Percentiles rank a stretch among this genome's conserved stretches.
Conservation (phyloP, 1,140 invertebrate genomes). For the Cyclina sinensis region DNA sequence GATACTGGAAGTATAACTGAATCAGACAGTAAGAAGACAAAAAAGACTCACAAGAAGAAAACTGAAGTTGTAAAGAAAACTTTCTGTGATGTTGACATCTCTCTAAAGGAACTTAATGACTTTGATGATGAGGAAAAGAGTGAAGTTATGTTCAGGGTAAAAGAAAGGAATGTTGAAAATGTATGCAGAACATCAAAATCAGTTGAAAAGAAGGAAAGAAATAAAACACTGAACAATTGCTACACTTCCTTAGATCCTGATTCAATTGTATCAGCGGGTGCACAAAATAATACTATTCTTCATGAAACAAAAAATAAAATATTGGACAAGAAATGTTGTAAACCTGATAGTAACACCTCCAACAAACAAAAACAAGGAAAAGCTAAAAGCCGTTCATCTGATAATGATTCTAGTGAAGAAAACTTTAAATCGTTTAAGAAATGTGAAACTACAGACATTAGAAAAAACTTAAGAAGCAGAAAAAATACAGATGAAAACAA, state of each 20-base stretch:
- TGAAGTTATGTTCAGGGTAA: neutral
- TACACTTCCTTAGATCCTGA: neutral
- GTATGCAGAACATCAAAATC: neutral
- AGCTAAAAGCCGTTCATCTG: neutral
- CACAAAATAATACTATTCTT: neutral
- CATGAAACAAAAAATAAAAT: too few species aligned
- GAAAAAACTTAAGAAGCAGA: neutral
- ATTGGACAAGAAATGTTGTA: too few species aligned
- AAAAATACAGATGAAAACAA: neutral
- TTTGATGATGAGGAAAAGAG: neutral
- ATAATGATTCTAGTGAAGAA: neutral
- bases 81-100: slow-evolving; percentile 1
- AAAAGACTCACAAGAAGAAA: neutral
- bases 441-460: neutral
- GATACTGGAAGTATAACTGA: neutral
- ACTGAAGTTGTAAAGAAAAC: neutral
- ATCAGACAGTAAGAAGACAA: neutral
- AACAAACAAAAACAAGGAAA: neutral
- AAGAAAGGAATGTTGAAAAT: neutral
- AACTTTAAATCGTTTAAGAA: neutral
- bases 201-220: neutral
- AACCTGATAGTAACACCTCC: too few species aligned
- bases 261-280: neutral
- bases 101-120: slow-evolving; percentile 16
- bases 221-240: neutral